phyloP scores from a whole-genome alignment of 2,888 invertebrate species.

The Limnephilus auricula region DNA sequence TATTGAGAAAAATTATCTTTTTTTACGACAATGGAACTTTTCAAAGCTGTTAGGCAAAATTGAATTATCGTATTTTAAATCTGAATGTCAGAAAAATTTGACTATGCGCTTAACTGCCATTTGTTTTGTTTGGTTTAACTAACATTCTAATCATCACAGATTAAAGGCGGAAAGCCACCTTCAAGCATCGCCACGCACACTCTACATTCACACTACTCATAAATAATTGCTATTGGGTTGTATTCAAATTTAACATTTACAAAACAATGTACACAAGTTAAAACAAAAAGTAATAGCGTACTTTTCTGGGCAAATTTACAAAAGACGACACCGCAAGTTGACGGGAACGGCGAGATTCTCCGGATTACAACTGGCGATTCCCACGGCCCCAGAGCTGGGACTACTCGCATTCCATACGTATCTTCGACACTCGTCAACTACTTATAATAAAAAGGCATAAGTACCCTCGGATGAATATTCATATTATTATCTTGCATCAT shows the following conservation, averaged over 20 bases:
- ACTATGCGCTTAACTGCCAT: neutral
- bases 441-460: slow-evolving; percentile 4
- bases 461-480: neutral
- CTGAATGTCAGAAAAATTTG: neutral
- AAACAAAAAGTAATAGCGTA: slow-evolving; percentile 39
- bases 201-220: slow-evolving; percentile 11
- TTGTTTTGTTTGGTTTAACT: slow-evolving; percentile 34
- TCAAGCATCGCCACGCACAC: neutral
- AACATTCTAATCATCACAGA: slow-evolving; percentile 47
- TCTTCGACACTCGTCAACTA: neutral
- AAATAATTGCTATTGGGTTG: slow-evolving; percentile 33
- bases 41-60: neutral
- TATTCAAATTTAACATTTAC: slow-evolving; percentile 31
- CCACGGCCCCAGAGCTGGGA: neutral
- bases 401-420: neutral
- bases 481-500: neutral
- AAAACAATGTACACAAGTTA: slow-evolving; percentile 22
- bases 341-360: neutral
- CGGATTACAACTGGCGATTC: neutral
- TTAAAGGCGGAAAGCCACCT: neutral
- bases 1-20: neutral
- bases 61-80: neutral
- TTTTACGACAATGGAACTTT: neutral
- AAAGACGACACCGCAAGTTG: neutral
- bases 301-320: slow-evolving; percentile 12